Percentiles rank a stretch among this genome's conserved stretches.
Evolutionary conservation across 2,888 invertebrate genomes (phyloP).

Genomic region (Tinea pellionella): DNA sequence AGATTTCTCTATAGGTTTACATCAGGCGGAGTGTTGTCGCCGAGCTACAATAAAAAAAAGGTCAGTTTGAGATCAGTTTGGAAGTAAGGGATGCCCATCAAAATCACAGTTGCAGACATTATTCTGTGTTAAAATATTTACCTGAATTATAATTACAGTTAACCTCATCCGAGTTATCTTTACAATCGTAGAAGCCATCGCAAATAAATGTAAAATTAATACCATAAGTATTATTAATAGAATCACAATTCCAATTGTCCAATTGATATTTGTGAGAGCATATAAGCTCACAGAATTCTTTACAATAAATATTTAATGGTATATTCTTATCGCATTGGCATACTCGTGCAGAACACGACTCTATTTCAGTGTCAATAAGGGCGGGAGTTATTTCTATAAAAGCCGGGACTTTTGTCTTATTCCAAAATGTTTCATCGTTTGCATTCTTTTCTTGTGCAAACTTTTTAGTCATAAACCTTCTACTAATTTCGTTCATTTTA

Average conservation of each 20-base stretch:
- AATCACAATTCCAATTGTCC: slow-evolving; percentile 34
- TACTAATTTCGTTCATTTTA: not conserved
- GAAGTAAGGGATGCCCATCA: no score
- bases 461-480: not conserved
- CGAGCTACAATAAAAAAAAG: no score
- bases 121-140: no score
- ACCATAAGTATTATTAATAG: slow-evolving; percentile 26
- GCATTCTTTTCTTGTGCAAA: no score
- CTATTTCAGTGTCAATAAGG: not conserved
- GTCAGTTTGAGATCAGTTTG: no score
- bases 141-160: slow-evolving; percentile 25
- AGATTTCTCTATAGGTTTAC: no score
- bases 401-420: not conserved
- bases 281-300: slow-evolving; percentile 30
- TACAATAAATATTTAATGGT: slow-evolving; percentile 30
- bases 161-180: slow-evolving; percentile 45
- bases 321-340: slow-evolving; percentile 32
- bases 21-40: no score
- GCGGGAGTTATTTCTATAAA: not conserved
- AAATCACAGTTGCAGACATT: no score
- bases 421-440: not conserved
- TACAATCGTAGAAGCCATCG: slow-evolving; percentile 54
- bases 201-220: slow-evolving; percentile 38
- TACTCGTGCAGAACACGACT: not conserved
- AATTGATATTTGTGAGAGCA: slow-evolving; percentile 40